Conservation (phyloP, 2,113 vertebrate species). For the Lepisosteus oculatus region DNA sequence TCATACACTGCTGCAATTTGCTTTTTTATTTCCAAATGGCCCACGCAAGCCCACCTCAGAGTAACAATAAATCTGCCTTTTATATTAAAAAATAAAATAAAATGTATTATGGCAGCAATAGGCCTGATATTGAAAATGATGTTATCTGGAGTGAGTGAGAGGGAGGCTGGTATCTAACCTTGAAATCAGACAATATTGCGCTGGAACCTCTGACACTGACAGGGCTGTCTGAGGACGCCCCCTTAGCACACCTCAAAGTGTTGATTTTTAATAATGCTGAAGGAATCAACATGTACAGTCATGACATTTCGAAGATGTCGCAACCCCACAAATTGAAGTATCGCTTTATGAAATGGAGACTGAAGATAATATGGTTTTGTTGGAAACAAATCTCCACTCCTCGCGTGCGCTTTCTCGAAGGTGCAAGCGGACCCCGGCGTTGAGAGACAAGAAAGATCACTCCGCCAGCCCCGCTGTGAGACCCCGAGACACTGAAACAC, state of each 20-base stretch:
- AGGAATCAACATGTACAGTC: conserved; percentile 36
- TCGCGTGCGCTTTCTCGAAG: too few species aligned
- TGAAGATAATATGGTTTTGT: too few species aligned
- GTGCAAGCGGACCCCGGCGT: too few species aligned
- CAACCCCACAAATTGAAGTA: too few species aligned
- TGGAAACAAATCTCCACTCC: too few species aligned
- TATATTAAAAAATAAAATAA: conserved; percentile 24
- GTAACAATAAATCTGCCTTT: conserved; percentile 23
- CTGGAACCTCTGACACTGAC: neutral
- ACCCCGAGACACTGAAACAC: too few species aligned
- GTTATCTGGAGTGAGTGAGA: conserved; percentile 18
- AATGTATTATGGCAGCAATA: conserved; percentile 18
- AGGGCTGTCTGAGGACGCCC: neutral
- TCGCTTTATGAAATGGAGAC: too few species aligned
- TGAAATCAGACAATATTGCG: conserved; percentile 16
- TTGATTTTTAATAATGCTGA: too few species aligned
- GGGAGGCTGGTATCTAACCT: conserved; percentile 2
- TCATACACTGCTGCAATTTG: too few species aligned
- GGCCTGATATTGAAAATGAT: conserved; percentile 18
- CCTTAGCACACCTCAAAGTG: neutral
- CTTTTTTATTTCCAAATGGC: too few species aligned
- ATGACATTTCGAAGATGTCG: conserved; percentile 15
- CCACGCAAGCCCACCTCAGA: conserved; percentile 6
- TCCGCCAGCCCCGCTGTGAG: too few species aligned
- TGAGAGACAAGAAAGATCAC: too few species aligned